These are phyloP conservation scores for Ruditapes philippinarum DNA, from an alignment of 1,140 invertebrate species.

Conservation along the genomic window DNA sequence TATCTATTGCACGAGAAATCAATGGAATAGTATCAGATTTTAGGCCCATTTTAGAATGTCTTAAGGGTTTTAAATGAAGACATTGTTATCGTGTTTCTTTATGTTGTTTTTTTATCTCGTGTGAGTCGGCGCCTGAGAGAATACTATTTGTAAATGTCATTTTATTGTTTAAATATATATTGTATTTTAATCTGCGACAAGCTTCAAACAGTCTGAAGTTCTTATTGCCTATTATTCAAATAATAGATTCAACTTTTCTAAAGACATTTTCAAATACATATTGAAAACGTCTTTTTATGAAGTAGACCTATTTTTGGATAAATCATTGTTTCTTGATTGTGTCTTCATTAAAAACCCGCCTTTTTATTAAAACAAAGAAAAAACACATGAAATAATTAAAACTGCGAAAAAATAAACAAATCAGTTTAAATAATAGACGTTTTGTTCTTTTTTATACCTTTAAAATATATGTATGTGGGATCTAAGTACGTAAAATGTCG, in stretches of 20 bases:
- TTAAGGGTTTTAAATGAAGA: neutral
- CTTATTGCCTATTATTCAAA: neutral
- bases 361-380: too few relatives aligned
- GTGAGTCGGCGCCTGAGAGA: neutral
- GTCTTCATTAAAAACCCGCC: too few relatives aligned
- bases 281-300: neutral
- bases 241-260: neutral
- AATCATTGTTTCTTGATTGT: too few relatives aligned
- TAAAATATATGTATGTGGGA: too few relatives aligned
- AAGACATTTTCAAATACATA: neutral
- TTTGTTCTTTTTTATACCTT: too few relatives aligned
- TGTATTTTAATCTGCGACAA: neutral
- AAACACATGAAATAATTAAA: too few relatives aligned
- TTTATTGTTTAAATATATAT: neutral
- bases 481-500: too few relatives aligned
- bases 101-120: neutral
- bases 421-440: too few relatives aligned
- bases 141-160: neutral
- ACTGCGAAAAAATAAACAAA: too few relatives aligned
- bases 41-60: neutral
- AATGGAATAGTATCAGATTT: slow-evolving; percentile 22
- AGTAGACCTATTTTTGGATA: neutral
- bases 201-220: neutral
- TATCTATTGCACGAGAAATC: slow-evolving; percentile 2
- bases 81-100: neutral